Evolutionary conservation across 2,113 vertebrate species (phyloP).

Genomic region (Gasterosteus aculeatus): DNA sequence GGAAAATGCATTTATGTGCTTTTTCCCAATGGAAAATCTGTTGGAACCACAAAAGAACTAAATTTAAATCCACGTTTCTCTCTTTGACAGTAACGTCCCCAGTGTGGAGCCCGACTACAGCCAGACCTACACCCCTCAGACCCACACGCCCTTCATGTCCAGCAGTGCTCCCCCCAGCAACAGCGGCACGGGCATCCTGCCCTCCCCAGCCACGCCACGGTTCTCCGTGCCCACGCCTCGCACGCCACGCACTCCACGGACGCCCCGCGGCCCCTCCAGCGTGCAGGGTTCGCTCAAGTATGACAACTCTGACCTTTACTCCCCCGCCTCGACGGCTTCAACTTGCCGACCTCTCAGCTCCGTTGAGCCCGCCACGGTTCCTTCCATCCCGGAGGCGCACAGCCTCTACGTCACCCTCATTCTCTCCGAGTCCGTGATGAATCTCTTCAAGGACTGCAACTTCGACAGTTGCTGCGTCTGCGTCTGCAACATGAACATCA

Average conservation of each 20-base stretch:
- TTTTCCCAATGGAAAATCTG: not conserved
- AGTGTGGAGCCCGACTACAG: conserved; percentile 96
- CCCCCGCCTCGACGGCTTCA: conserved; percentile 95
- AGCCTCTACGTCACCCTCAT: conserved; percentile 99
- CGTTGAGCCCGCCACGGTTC: conserved; percentile 95
- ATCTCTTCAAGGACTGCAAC: conserved; percentile 98
- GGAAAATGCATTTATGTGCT: not conserved
- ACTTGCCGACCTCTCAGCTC: conserved; percentile 96
- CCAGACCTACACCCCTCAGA: conserved; percentile 95
- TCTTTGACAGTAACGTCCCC: conserved; percentile 74
- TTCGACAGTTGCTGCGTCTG: conserved; percentile 99
- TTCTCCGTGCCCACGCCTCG: conserved; percentile 93
- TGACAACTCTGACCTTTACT: conserved; percentile 96
- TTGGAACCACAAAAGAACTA: not conserved
- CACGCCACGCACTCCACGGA: conserved; percentile 93
- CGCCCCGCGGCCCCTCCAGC: conserved; percentile 94
- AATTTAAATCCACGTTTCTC: not conserved
- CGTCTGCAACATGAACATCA: conserved; percentile 99
- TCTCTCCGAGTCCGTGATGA: conserved; percentile 97
- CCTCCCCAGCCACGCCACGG: conserved; percentile 95
- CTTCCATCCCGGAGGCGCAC: conserved; percentile 97
- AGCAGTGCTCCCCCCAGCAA: conserved; percentile 97
- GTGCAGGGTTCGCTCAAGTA: conserved; percentile 97
- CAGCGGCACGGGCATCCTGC: conserved; percentile 91
- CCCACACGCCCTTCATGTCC: conserved; percentile 93